Base-by-base conservation (phyloP, 2,888 invertebrate genomes). In the Tromatobia lineatoria region DNA sequence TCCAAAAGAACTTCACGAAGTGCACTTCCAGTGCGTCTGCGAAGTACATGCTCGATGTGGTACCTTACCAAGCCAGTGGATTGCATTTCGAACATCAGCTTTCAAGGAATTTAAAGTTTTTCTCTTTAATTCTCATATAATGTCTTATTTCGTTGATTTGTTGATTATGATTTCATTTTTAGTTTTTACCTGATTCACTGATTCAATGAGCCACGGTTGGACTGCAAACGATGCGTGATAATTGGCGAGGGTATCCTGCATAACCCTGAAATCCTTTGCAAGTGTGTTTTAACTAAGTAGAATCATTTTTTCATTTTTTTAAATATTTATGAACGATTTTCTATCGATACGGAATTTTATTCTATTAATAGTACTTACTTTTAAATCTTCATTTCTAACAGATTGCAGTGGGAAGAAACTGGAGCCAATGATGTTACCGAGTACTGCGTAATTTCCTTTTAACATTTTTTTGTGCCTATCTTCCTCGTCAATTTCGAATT, bases 201-300 rank as follows among this genome's bases (percentile, higher is more conserved):
- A 89, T n/a, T 86, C 54, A 8, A 92, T 4, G 1, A 93, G 88
- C 93, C 93, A 93, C 0, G 92, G 90, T 71, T 92, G 92, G 3
- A 92, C 89, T 0, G 89, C 91, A 66, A 93, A 93, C 0, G 88
- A 82, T 0, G 88, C 69, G 23, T 91, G 91, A 74, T 88, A 92
- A 4, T 88, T 79, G 6, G 89, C 90, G 3, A 90, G 70, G 0
- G 79, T 8, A 20, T 90, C 29, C 57, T 81, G 89, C 93, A 93
- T 93, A 0, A 92, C 45, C 67, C 93, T 88, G 47, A 90, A 90
- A 42, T 74, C 81, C 93, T 93, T 71, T n/a, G 2, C 71, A n/a
- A 61, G 10, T 2, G 10, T 7, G 29, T 34, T 34, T 29, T 13
- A 18, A 61, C 1, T 38, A 2, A 38, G 38, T 38, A 38, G 6